Base-by-base conservation (phyloP, 1,140 invertebrate species). In the Choristoneura fumiferana region DNA sequence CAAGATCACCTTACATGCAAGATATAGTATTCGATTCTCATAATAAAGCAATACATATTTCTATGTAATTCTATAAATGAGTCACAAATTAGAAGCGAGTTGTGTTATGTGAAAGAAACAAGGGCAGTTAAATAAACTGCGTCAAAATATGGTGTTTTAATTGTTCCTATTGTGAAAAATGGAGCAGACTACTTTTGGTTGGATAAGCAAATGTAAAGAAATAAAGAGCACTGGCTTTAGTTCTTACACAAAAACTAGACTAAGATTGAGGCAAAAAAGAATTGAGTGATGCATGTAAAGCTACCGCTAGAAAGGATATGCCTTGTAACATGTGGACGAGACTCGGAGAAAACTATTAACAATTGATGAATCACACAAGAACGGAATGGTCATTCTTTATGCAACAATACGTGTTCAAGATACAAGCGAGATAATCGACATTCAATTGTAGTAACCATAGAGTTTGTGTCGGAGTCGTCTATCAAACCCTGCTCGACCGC, bases 161-260 rank as follows among this genome's bases (percentile, higher is more conserved):
- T 49, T 49, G 43, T 49, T 9, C 3, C 43, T 49, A 22, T 49
- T 49, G 17, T 22, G 15, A 12, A 49, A 15, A 18, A 45, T 22
- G 12, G 18, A 22, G 43, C 43, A 12, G 43, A n/a, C 8, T 15
- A 33, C 43, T 12, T 15, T 22, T 17, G 43, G 43, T 49, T 49
- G 17, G 18, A 49, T 49, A 49, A 49, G 43, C 43, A 49, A 49
- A 18, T 49, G 12, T 49, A 22, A 49, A 15, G 12, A 49, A 49
- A 49, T 49, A 49, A 49, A 49, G 43, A 49, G 17, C n/a, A 49
- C 17, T 49, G 43, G 22, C 43, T 17, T 49, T 29, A 49, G 18
- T 22, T 29, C 17, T 49, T 17, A 49, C 22, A 49, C 43, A 29
- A 49, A 29, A n/a, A 29, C 2, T 29, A 29, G 22, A 29, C 22